Base-by-base conservation (phyloP, 2,113 vertebrate species). In the Gallinago undulata region DNA sequence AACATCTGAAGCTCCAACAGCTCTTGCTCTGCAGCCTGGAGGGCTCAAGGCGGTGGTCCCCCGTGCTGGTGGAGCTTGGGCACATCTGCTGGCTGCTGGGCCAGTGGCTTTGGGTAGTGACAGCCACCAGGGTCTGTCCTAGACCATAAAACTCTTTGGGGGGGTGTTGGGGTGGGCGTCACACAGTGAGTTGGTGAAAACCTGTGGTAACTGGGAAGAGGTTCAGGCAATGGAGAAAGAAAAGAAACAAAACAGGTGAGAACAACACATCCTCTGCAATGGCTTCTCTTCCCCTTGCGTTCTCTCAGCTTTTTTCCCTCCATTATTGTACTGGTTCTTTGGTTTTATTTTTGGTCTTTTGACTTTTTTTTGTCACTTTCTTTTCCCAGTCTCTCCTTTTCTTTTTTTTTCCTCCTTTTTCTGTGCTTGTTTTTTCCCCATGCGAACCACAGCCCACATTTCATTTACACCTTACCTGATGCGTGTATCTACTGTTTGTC, bases 11-110 rank as follows among this genome's bases (percentile, higher is more conserved):
- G 23, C 5, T 39, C 2, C 4, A 0, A 9, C 31, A 67, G 75
- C 63, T 25, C 43, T 23, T 18, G 35, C 33, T 28, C 41, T 31
- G 45, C 50, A 67, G 62, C 57, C 33, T 15, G 37, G 11, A 13
- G 25, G 15, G 62, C 39, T 74, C 30, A 21, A 8, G 0, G 0
- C 0, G 0, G 24, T 10, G 21, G 6, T 45, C 7, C 30, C 37
- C 41, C 6, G 37, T 10, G 13, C 69, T 51, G 48, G 1, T 1
- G 3, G 9, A 19, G 7, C 78, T 2, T 8, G n/a, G 59, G 55
- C 39, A 50, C 15, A 5, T 19, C 68, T 73, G 11, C 3, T 35
- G 37, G 35, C 33, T 84, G 48, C n/a, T 76, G 48, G 24, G n/a
- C 16, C 56, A 8, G 56, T 16, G 17, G 7, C 37, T 35, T 31